Evolutionary conservation across 2,113 vertebrate genomes (phyloP).

Genomic region (Pungitius pungitius): DNA sequence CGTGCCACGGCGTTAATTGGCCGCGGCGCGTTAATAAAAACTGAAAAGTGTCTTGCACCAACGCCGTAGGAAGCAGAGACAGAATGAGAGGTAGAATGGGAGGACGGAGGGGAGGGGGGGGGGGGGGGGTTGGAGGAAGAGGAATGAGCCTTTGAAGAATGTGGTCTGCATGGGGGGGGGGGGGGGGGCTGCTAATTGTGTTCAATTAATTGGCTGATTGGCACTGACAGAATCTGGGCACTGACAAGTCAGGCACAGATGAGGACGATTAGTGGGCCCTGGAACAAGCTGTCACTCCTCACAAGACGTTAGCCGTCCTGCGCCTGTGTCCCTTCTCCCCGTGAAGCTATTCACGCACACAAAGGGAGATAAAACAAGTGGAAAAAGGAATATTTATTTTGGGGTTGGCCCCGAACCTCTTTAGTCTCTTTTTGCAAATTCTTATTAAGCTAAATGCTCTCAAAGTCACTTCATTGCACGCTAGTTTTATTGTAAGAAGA

Average conservation of each 20-base stretch:
- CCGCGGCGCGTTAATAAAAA: slow-evolving; percentile 87
- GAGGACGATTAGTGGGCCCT: slow-evolving; percentile 85
- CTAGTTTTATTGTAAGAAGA: slow-evolving; percentile 28
- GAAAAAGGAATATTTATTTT: slow-evolving; percentile 36
- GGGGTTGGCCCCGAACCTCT: slow-evolving; percentile 7
- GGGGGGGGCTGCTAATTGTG: slow-evolving; percentile 83
- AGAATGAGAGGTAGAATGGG: slow-evolving; percentile 54
- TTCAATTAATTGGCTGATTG: slow-evolving; percentile 90
- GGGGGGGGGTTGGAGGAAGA: slow-evolving; percentile 36
- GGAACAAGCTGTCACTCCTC: slow-evolving; percentile 94
- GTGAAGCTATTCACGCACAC: slow-evolving; percentile 33
- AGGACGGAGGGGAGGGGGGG: slow-evolving; percentile 8
- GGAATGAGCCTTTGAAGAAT: slow-evolving; percentile 70
- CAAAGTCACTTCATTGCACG: slow-evolving; percentile 22
- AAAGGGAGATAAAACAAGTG: slow-evolving; percentile 26
- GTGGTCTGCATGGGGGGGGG: slow-evolving; percentile 35
- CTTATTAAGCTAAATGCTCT: slow-evolving; percentile 35
- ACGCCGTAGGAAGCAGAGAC: slow-evolving; percentile 61
- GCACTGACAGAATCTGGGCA: slow-evolving; percentile 91
- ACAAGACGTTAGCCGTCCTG: slow-evolving; percentile 77
- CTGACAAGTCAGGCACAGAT: slow-evolving; percentile 88
- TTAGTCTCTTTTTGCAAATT: slow-evolving; percentile 27
- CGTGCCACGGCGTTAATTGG: slow-evolving; percentile 95
- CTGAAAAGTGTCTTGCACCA: slow-evolving; percentile 83
- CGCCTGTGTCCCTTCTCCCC: slow-evolving; percentile 22